Evolutionary conservation across 1,140 invertebrate genomes (phyloP).

Genomic region (Diabrotica virgifera): DNA sequence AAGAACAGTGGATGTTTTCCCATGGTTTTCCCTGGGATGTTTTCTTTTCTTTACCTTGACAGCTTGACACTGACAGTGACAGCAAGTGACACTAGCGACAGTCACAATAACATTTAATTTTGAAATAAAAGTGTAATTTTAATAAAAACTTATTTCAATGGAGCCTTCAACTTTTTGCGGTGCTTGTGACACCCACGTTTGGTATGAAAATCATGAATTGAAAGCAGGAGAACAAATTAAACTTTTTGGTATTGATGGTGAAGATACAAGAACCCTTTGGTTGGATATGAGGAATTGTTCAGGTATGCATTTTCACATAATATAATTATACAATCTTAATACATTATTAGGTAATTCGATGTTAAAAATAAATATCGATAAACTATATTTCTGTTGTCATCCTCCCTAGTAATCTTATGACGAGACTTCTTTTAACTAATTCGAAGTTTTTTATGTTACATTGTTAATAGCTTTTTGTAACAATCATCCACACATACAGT

Average conservation of each 20-base stretch:
- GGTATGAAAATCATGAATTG: constrained; percentile 6
- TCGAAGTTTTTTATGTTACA: too few relatives aligned
- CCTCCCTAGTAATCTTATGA: too few relatives aligned
- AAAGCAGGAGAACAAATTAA: constrained; percentile 3
- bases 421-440: too few relatives aligned
- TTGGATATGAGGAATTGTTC: constrained; percentile 12
- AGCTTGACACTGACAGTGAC: too few relatives aligned
- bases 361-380: not conserved
- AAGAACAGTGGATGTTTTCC: too few relatives aligned
- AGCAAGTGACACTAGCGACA: too few relatives aligned
- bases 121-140: too few relatives aligned
- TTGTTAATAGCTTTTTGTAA: too few relatives aligned
- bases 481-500: too few relatives aligned
- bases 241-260: not conserved
- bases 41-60: too few relatives aligned
- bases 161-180: not conserved
- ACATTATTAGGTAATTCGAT: not conserved
- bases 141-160: not conserved
- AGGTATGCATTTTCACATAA: not conserved
- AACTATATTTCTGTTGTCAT: not conserved
- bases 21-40: too few relatives aligned
- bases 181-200: constrained; percentile 4
- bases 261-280: not conserved
- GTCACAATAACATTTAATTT: too few relatives aligned
- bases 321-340: not conserved